Base-by-base conservation (phyloP, 2,888 invertebrate genomes). In the Cynaeus angustus region DNA sequence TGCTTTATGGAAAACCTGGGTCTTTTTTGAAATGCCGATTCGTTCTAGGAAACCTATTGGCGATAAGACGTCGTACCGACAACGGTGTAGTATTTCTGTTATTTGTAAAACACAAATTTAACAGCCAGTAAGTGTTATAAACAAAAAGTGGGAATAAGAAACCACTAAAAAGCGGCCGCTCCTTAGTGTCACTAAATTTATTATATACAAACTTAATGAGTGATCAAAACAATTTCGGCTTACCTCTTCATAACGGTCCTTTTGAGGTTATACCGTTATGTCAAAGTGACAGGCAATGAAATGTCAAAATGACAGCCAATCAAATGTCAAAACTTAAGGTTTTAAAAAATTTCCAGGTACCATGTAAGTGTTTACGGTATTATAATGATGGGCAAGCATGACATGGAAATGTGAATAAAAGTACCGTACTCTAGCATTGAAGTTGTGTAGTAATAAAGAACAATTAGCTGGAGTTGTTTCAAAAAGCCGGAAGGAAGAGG, bases 401-500 rank as follows among this genome's bases (percentile, higher is more conserved):
- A 41, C 41, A 41, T 13, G 41, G 13, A 41, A 41, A 41, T 41
- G 13, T 12, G 41, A 41, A 12, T 41, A 41, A 41, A 13, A 10
- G 10, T 41, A 41, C 41, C 41, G 41, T 41, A 41, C 12, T 41
- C 9, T 41, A n/a, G 33, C 33, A 33, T 33, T 33, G 2, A 33
- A 33, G 33, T 33, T 33, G 41, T 10, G 41, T 41, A 28, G 48
- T 28, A 50, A 50, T 50, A 50, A 50, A 50, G 48, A 26, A 50
- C 48, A 50, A 50, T 50, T 50, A 28, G n/a, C n/a, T n/a, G n/a
- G 48, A 6, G 16, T 28, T 46, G 46, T 46, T 21, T 9, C 6
- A 46, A 61, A 61, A 50, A 64, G 30, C 53, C 64, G 64, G 64
- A 64, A 64, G 64, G 64, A 64, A 64, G 53, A 43, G 64, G 52